Conservation (phyloP, 2,113 vertebrate species). For the Dasyprocta punctata region DNA sequence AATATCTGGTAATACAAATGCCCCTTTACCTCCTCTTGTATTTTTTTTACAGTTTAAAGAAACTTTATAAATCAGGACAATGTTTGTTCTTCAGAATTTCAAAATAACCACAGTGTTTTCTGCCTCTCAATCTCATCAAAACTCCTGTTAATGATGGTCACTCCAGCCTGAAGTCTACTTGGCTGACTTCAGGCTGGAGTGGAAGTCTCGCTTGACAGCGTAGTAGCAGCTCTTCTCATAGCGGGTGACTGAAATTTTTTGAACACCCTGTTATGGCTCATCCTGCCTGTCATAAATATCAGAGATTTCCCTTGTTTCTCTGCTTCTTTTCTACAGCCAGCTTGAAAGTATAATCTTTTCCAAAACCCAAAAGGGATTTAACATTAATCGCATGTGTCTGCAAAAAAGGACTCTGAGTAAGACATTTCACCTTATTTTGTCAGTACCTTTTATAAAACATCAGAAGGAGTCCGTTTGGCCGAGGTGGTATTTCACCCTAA, state of each 20-base stretch:
- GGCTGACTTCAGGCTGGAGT: too few species aligned
- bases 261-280: background rate
- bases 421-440: background rate
- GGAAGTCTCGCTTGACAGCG: background rate
- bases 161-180: background rate
- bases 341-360: background rate
- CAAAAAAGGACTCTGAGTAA: background rate
- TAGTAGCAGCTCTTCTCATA: background rate
- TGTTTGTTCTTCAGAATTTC: background rate
- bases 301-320: background rate
- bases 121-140: background rate
- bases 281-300: background rate
- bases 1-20: slow-evolving; percentile 7
- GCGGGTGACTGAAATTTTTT: background rate
- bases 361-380: background rate
- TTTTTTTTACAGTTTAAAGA: background rate
- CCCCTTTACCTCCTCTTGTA: background rate
- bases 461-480: background rate
- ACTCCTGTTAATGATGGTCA: background rate
- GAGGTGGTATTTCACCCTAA: background rate
- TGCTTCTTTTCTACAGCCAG: background rate
- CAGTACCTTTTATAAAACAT: background rate
- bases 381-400: background rate
- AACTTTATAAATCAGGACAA: background rate
- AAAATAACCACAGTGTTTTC: background rate